Conservation (phyloP, 2,113 vertebrate genomes). For the Calidris pygmaea region DNA sequence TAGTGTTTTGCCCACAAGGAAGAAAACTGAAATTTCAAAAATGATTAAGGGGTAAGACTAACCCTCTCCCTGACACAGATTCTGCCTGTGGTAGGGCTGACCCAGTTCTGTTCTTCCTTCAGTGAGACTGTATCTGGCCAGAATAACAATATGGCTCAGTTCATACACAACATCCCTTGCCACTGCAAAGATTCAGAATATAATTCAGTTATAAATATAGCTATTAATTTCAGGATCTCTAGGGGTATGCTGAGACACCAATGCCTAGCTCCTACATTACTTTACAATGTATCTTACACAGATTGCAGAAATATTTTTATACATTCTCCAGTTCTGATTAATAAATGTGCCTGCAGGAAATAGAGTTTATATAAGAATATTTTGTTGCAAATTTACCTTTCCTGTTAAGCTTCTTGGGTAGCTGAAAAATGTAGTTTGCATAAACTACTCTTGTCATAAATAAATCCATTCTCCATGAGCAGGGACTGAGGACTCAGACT, state of each 20-base stretch:
- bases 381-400: background rate
- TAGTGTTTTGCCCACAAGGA: background rate
- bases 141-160: background rate
- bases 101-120: conserved; percentile 18
- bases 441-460: background rate
- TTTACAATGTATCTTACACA: background rate
- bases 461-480: background rate
- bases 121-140: background rate
- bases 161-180: background rate
- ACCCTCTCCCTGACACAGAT: background rate
- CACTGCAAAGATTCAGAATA: background rate
- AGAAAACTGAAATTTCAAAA: background rate
- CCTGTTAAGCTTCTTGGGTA: background rate
- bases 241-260: background rate
- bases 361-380: background rate
- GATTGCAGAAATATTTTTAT: background rate
- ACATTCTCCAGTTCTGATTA: background rate
- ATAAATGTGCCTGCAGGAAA: background rate
- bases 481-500: background rate
- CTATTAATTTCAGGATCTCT: conserved; percentile 12
- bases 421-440: background rate
- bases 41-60: background rate
- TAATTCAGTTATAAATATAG: conserved; percentile 19
- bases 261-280: background rate
- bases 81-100: background rate